Base-by-base conservation (phyloP, 2,797 vertebrate genomes). In the Tangara arthus region DNA sequence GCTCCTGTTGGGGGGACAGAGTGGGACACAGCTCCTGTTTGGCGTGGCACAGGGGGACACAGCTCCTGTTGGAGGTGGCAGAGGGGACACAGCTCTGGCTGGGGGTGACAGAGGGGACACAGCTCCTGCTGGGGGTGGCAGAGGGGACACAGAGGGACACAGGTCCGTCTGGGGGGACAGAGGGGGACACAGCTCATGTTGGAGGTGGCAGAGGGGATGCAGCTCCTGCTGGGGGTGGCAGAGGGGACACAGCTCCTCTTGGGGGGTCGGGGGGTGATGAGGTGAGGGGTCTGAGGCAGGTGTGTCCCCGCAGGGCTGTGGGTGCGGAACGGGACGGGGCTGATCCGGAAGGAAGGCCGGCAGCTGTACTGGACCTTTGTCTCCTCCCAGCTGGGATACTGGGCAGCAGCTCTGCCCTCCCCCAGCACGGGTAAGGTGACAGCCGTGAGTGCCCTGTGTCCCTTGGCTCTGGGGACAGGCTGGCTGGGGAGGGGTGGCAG, bases 381-480 rank as follows among this genome's bases (percentile, higher is more conserved):
- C 87, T 99, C 99, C 83, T 98, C 99, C 56, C 99, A 99, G 95
- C 93, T 99, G 97, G 99, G 99, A 52, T 99, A 99, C 95, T 99
- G 99, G 99, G 98, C 98, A 9, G 99, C 99, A 3, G 99, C 99
- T 34, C 98, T 99, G 91, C 98, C 99, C 18, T 98, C 98, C 12
- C 98, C 98, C 65, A 97, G 98, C 88, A 98, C 99, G 88, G 98
- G 98, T 98, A 82, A 96, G 96, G 86, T 53, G 61, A 47, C 44
- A 44, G 34, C 47, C 11, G 3, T 27, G 57, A 42, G n/a, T 60
- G 55, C 5, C 30, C 39, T 22, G 44, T 34, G 28, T 42, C 46
- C 46, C 46, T 8, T 47, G 44, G 30, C 8, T 8, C 37, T 61
- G 44, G 49, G 34, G 24, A 21, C 4, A 22, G 28, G 39, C 39